These are phyloP conservation scores for Caretta caretta DNA, from an alignment of 2,113 vertebrate genomes.

Conservation along the genomic window DNA sequence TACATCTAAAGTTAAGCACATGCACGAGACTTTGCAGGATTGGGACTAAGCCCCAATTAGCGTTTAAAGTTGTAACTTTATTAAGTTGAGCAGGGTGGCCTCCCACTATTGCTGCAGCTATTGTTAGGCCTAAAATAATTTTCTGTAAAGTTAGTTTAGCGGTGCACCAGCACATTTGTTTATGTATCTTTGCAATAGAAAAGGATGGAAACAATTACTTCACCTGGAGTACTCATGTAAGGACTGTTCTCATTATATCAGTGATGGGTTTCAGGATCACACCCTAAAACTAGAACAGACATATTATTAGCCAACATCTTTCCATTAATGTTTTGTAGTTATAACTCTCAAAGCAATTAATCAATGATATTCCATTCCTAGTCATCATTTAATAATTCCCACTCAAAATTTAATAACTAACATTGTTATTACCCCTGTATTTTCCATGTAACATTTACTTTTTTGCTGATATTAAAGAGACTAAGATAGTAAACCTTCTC, in stretches of 20 bases:
- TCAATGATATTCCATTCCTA: neutral
- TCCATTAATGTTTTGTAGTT: neutral
- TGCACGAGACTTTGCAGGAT: neutral
- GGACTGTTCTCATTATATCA: neutral
- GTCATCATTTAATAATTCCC: neutral
- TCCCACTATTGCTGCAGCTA: neutral
- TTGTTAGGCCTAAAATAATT: neutral
- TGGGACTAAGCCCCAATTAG: neutral
- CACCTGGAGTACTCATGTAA: neutral
- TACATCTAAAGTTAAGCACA: accelerated
- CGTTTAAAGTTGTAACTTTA: neutral
- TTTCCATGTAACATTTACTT: slow-evolving; percentile 17
- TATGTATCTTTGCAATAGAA: neutral
- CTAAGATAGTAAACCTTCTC: slow-evolving; percentile 14
- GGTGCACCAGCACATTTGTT: neutral
- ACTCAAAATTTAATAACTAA: neutral
- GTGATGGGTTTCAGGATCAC: neutral
- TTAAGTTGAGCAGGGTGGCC: neutral
- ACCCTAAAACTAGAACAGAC: neutral
- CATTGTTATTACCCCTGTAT: neutral
- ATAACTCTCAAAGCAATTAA: slow-evolving; percentile 12
- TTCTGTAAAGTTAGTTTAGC: neutral
- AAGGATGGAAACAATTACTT: neutral
- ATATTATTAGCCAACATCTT: neutral
- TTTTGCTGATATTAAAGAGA: slow-evolving; percentile 5